A percentile compares a stretch with the other conserved stretches of the same genome.
Conservation (phyloP, 2,797 vertebrate genomes). For the Pangasius sanitwongsei region DNA sequence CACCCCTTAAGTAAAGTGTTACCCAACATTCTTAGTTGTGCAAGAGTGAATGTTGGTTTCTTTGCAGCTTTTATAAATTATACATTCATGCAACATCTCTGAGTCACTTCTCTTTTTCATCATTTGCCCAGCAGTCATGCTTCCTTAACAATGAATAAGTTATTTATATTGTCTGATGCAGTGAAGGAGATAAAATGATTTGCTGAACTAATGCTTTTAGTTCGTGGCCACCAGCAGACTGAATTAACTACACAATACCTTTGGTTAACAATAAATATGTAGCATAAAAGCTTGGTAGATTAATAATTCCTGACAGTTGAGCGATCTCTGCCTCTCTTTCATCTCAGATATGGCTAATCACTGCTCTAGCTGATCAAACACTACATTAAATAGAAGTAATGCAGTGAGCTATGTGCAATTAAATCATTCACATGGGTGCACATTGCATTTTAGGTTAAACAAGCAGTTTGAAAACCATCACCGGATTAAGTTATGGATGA, state of each 20-base stretch:
- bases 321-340: constrained; percentile 13
- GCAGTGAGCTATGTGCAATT: constrained; percentile 49
- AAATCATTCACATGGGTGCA: constrained; percentile 54
- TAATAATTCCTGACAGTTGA: constrained; percentile 57
- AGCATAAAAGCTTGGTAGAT: constrained; percentile 53
- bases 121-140: constrained; percentile 25
- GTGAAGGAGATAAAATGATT: constrained; percentile 27
- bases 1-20: too few species aligned
- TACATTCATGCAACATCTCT: not conserved
- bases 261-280: constrained; percentile 66
- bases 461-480: constrained; percentile 10
- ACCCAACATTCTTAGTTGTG: not conserved
- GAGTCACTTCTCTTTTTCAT: constrained; percentile 26
- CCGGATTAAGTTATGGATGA: not conserved
- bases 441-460: constrained; percentile 52
- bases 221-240: constrained; percentile 23
- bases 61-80: constrained; percentile 14
- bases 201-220: constrained; percentile 41
- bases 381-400: constrained; percentile 52
- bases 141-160: constrained; percentile 23
- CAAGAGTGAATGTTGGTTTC: not conserved
- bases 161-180: constrained; percentile 8
- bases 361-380: constrained; percentile 42
- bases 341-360: constrained; percentile 15
- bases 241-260: constrained; percentile 53